Percentiles rank a stretch among this genome's conserved stretches.
Evolutionary conservation across 2,797 vertebrate genomes (phyloP).

Genomic region (Simalia tracyae): DNA sequence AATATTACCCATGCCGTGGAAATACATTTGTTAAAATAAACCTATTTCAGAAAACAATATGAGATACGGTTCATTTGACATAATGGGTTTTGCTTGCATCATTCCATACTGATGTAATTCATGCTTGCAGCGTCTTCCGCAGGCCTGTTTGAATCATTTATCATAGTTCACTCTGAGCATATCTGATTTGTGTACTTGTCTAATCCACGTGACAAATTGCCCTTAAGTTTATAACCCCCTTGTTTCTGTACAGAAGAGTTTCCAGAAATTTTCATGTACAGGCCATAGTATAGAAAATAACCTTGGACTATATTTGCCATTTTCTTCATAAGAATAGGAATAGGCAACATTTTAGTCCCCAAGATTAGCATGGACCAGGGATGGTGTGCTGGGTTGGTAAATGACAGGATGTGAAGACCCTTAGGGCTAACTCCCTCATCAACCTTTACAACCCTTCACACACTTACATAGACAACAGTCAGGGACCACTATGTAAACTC

Average conservation of each 20-base stretch:
- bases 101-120: not conserved
- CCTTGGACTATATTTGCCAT: not conserved
- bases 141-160: not conserved
- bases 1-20: not conserved
- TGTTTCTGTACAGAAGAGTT: not conserved
- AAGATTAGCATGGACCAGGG: not conserved
- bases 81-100: not conserved
- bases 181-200: conserved; percentile 9
- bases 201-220: conserved; percentile 3
- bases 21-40: conserved; percentile 8
- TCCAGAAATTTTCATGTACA: not conserved
- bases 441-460: not conserved
- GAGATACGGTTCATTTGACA: not conserved
- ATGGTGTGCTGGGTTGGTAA: not conserved
- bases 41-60: not conserved
- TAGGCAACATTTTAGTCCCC: not conserved
- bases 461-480: not conserved
- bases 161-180: not conserved
- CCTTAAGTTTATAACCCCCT: not conserved
- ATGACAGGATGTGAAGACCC: not conserved
- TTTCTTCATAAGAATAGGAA: not conserved
- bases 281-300: not conserved
- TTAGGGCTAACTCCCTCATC: not conserved
- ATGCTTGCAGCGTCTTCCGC: not conserved
- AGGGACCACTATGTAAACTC: not conserved